Evolutionary conservation across 2,113 vertebrate species (phyloP), one percentile per base, ranked within the genome.

Genomic region (Myxocyprinus asiaticus): DNA sequence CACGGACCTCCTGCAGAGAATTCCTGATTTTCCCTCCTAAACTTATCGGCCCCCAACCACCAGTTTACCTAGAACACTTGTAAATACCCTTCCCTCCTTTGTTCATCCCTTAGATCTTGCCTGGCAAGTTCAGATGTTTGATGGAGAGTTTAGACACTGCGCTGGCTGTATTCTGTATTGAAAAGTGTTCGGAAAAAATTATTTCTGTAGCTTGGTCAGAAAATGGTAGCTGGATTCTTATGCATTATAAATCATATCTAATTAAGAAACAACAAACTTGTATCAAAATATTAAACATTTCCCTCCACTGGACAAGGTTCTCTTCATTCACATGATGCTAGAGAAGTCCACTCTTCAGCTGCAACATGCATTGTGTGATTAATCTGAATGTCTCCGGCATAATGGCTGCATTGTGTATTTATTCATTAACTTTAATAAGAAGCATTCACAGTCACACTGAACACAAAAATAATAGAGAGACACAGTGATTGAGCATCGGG

Each of bases 391-490:
- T 68, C 33, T 70, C 65, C 56, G 53, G 55, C 55, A 72, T 65
- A 77, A 78, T 72, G 78, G 79, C 64, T 56, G 47, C 67, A 63
- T 50, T 48, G 69, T 77, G 53, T 44, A 73, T 83, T 77, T 73
- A 59, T 78, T 81, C 65, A 81, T 84, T 74, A 84, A 67, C 22
- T 62, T 64, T 58, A 67, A 78, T 78, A 68, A 74, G 77, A 73
- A 72, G 55, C 82, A 64, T 75, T 63, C 17, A 58, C 62, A 73
- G 68, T 65, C 62, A n/a, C 61, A 73, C 42, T 67, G 69, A 64
- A 66, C 58, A 67, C 51, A 71, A 77, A 66, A 80, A 78, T 77
- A 79, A 80, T 67, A 75, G 81, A 53, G 77, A 85, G 67, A 80
- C 79, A 81, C 66, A 82, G 81, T 48, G 78, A 80, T 55, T 56